phyloP scores from a whole-genome alignment of 2,113 vertebrate genomes.

The Saccopteryx leptura region DNA sequence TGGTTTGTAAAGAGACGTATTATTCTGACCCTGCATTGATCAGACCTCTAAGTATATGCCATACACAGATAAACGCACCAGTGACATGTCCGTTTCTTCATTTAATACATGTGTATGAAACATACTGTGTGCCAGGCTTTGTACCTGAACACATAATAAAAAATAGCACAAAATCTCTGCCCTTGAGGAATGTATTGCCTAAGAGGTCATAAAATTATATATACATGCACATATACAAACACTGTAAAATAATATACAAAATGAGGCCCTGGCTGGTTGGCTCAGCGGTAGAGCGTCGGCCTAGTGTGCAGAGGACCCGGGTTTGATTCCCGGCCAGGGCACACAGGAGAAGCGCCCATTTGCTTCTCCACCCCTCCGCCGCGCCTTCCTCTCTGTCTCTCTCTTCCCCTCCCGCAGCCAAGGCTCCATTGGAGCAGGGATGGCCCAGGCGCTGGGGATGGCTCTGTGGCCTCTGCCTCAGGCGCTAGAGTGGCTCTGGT shows the following conservation, averaged over 20 bases:
- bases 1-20: background rate
- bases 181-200: background rate
- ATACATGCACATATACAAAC: background rate
- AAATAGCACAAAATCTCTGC: background rate
- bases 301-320: too few species aligned
- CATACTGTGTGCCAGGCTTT: background rate
- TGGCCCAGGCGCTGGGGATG: too few species aligned
- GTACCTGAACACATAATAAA: background rate
- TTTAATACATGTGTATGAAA: accelerated
- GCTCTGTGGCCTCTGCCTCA: too few species aligned
- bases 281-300: too few species aligned
- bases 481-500: too few species aligned
- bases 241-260: background rate
- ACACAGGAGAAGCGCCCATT: too few species aligned
- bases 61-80: background rate
- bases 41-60: background rate
- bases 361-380: too few species aligned
- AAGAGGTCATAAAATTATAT: background rate
- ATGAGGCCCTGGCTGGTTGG: too few species aligned
- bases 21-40: background rate
- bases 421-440: too few species aligned
- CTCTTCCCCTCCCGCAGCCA: too few species aligned
- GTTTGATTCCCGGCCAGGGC: too few species aligned
- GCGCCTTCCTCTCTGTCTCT: too few species aligned
- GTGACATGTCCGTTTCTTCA: background rate